Evolutionary conservation across 2,888 invertebrate genomes (phyloP), one percentile per base, ranked within the genome.

Genomic region (Eristalis pertinax): DNA sequence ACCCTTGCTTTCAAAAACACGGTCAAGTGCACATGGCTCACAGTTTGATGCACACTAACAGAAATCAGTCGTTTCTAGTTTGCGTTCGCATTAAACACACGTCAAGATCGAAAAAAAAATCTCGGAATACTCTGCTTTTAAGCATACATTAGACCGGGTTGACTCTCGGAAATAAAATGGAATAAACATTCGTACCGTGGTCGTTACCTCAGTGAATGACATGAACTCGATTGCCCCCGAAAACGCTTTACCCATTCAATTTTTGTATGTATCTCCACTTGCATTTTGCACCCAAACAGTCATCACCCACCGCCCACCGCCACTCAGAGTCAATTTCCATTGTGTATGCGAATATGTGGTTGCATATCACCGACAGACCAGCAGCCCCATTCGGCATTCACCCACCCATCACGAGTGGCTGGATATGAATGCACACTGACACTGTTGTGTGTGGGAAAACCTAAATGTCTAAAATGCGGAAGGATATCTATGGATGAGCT

Each of bases 401-500:
- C 60, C 22, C 60, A 11, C 22, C 60, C 10, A 4, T 24, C 60
- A 26, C 60, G 11, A 26, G 60, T 60, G 24, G 60, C 22, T 60
- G 60, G 60, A 11, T 26, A 26, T 24, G 24, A 26, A 22, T 60
- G 22, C 41, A 50, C 26, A 19, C 63, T 69, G 56, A 38, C 15
- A 32, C n/a, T 11, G 24, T 22, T 62, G 38, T 68, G 35, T 65
- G 58, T 58, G 64, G 13, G 41, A 69, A 77, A 67, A 68, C 62
- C 72, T 72, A 50, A 82, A 73, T 63, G 73, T 77, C 73, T 68
- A 64, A 84, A 78, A 73, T 78, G 72, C 83, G 58, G 73, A 64
- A 63, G 78, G 64, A 78, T 74, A 78, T 75, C 74, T 90, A 91
- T 90, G 91, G 90, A 89, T 88, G 82, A 90, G 89, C 89, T 89